A percentile compares a stretch with the other conserved stretches of the same genome.
Conservation (phyloP, 64 coral and sea anemone species). For the Orbicella faveolata region DNA sequence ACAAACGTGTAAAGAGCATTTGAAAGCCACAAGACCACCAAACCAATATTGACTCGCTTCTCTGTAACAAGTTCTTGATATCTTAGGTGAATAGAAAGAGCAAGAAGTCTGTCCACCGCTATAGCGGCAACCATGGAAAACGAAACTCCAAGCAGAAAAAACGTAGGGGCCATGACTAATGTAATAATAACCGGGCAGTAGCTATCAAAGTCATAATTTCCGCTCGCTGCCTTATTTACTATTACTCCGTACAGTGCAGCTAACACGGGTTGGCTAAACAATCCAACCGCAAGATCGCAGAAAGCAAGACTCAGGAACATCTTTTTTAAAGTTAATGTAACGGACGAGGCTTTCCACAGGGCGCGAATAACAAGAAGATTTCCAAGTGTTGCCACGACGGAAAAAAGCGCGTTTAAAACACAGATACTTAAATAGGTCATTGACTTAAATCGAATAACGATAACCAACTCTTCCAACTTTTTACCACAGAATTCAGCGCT, state of each 20-base stretch:
- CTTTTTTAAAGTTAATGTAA: neutral
- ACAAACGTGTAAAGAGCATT: neutral
- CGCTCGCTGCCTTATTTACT: neutral
- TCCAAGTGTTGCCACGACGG: neutral
- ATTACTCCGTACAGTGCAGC: neutral
- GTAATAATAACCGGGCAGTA: neutral
- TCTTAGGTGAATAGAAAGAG: constrained; percentile 27
- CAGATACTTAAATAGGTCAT: neutral
- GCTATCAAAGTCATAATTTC: neutral
- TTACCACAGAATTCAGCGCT: neutral
- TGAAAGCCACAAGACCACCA: neutral
- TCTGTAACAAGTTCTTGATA: constrained; percentile 36
- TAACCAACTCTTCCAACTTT: neutral
- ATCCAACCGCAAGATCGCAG: constrained; percentile 25
- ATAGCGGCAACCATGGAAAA: constrained; percentile 18
- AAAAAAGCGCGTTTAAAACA: neutral
- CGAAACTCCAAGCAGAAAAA: neutral
- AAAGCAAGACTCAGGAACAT: constrained; percentile 37
- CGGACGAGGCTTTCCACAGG: constrained; percentile 1
- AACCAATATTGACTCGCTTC: neutral
- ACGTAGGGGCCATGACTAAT: neutral
- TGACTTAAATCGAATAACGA: neutral
- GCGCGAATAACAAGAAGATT: constrained; percentile 15
- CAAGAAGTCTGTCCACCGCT: constrained; percentile 37
- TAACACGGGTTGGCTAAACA: constrained; percentile 19